A percentile compares a stretch with the other conserved stretches of the same genome.
phyloP scores from a whole-genome alignment of 1,140 invertebrate genomes.

The Saccostrea glomerata region DNA sequence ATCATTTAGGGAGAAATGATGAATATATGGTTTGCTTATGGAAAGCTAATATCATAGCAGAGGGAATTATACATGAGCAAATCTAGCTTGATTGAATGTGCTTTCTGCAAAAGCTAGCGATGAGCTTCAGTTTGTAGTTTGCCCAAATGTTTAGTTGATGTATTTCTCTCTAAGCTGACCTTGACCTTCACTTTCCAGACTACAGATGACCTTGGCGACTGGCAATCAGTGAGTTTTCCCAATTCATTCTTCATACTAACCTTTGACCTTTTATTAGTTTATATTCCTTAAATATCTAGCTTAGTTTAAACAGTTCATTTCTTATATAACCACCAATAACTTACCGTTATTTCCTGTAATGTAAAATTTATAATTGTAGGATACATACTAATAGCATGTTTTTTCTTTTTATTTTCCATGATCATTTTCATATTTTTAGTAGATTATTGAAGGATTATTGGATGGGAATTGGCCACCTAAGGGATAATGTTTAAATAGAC shows the following conservation, averaged over 20 bases:
- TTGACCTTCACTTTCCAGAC: constrained; percentile 44
- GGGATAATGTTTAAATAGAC: no score
- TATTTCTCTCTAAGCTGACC: constrained; percentile 23
- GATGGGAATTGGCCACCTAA: no score
- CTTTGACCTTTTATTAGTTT: background rate
- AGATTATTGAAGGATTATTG: no score
- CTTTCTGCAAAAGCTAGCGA: background rate
- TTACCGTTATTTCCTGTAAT: background rate
- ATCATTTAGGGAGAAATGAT: no score
- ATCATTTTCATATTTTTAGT: background rate
- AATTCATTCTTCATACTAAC: constrained; percentile 29
- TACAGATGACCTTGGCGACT: constrained; percentile 22
- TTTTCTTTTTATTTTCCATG: background rate
- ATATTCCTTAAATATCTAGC: constrained; percentile 5
- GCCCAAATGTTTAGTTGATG: background rate
- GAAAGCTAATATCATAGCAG: no score
- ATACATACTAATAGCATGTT: constrained; percentile 27
- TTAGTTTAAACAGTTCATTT: background rate
- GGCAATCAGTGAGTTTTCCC: constrained; percentile 43
- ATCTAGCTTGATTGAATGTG: background rate
- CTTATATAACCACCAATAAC: background rate
- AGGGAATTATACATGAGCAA: no score
- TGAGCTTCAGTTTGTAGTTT: constrained; percentile 21
- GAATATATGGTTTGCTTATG: no score
- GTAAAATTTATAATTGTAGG: background rate